These are phyloP conservation scores for Volucella bombylans DNA, from an alignment of 2,888 invertebrate species.

Conservation along the genomic window DNA sequence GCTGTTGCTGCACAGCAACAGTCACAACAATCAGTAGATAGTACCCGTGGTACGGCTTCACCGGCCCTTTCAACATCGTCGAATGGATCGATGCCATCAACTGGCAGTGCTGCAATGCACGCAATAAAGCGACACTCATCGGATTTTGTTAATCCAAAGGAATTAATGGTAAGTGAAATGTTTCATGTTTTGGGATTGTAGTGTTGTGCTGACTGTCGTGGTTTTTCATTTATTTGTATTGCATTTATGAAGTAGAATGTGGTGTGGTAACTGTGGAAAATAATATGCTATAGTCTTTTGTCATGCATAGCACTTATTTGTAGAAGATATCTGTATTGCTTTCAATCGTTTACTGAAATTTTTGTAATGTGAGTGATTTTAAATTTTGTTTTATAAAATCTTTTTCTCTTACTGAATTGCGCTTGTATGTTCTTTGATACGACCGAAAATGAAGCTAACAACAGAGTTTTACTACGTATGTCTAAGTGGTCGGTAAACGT, in stretches of 20 bases:
- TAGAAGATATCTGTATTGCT: too few species aligned
- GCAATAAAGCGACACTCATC: conserved; percentile 97
- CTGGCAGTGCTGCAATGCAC: conserved; percentile 94
- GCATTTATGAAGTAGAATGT: not conserved
- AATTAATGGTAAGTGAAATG: conserved; percentile 88
- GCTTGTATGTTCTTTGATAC: too few species aligned
- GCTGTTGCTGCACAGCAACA: conserved; percentile 76
- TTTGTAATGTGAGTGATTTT: too few species aligned
- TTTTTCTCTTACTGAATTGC: too few species aligned
- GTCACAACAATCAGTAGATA: conserved; percentile 73
- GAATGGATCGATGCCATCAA: conserved; percentile 77
- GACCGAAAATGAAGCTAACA: too few species aligned
- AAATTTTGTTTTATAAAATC: too few species aligned
- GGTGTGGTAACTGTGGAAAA: too few species aligned
- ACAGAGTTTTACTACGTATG: too few species aligned
- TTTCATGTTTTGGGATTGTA: conserved; percentile 1
- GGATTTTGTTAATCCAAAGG: conserved; percentile 94
- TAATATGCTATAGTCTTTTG: too few species aligned
- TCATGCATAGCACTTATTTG: too few species aligned
- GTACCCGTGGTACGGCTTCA: conserved; percentile 76
- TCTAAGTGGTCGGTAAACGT: too few species aligned
- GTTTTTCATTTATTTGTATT: conserved; percentile 2
- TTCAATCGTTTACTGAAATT: too few species aligned
- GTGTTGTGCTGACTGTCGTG: not conserved
- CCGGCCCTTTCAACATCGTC: conserved; percentile 78